Base-by-base conservation (phyloP, 1,140 invertebrate genomes). In the Pararge aegeria region DNA sequence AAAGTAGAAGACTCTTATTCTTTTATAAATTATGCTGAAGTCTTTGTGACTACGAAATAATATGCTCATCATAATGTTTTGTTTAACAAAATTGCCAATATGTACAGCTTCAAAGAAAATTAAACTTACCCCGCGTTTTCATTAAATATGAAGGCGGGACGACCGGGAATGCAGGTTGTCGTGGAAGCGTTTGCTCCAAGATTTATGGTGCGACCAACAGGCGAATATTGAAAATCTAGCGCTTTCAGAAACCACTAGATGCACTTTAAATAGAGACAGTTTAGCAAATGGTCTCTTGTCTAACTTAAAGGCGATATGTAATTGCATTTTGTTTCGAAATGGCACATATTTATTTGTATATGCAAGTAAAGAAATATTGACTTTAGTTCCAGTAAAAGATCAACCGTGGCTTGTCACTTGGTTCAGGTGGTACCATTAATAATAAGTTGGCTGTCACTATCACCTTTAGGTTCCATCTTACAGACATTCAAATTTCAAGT, bases 171-270 rank as follows among this genome's bases (percentile, higher is more conserved):
- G 81, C 83, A 86, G 79, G 80, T 84, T 81, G 83, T 86, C 83
- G 78, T 63, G 72, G 75, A 75, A 80, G 68, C 67, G 78, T 75
- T 78, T 79, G 72, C 73, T 71, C 64, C 61, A 79, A 84, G 83
- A 87, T 87, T 87, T 87, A 87, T 83, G 81, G 79, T 80, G 69
- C 73, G 70, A 71, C 80, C 81, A 81, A 82, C 78, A 84, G 72
- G 80, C 83, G 80, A 83, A 87, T 87, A 87, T 87, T 87, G 83
- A 84, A 87, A 84, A 84, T 83, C 70, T 75, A 78, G 67, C 80
- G 68, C 73, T 77, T 71, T 82, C 79, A 66, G 76, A 77, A 83
- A 80, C 83, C 79, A 66, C 83, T 75, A 73, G 71, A 78, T 83
- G 66, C 75, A 80, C 70, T 76, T 67, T 75, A 73, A 78, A 77